A percentile compares a stretch with the other conserved stretches of the same genome.
These are phyloP conservation scores for Ips typographus DNA, from an alignment of 1,140 invertebrate genomes.

Conservation along the genomic window DNA sequence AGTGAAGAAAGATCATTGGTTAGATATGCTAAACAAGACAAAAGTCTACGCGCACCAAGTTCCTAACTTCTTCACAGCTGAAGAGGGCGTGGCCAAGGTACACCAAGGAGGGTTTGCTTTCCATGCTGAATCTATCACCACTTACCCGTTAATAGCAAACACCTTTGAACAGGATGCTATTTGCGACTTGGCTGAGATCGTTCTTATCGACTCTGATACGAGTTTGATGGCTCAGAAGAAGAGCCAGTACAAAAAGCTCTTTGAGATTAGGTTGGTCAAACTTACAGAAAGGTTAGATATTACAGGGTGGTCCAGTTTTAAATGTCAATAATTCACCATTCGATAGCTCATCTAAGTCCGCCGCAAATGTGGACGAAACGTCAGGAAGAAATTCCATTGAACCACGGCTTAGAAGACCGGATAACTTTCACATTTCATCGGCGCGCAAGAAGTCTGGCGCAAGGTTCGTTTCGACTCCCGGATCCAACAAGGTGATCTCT, in stretches of 20 bases:
- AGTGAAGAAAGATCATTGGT: constrained; percentile 23
- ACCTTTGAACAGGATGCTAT: constrained; percentile 53
- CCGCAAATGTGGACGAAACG: no score
- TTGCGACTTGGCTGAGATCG: constrained; percentile 54
- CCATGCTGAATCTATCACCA: constrained; percentile 56
- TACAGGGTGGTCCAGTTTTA: no score
- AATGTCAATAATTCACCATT: no score
- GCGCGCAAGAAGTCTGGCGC: no score
- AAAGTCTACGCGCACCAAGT: constrained; percentile 29
- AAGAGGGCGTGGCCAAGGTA: constrained; percentile 37
- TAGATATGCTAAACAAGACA: constrained; percentile 27
- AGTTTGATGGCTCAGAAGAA: constrained; percentile 54
- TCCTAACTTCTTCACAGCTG: constrained; percentile 21
- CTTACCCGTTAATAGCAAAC: constrained; percentile 53
- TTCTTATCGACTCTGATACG: constrained; percentile 49
- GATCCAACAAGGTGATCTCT: no score
- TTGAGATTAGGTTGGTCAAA: constrained; percentile 45
- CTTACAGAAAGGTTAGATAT: no score
- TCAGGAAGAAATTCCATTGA: no score
- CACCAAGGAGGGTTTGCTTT: constrained; percentile 51
- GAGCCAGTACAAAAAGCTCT: constrained; percentile 56
- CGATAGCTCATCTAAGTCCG: no score
- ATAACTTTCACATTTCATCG: no score
- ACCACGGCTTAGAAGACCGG: no score
- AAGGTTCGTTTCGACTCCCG: no score